These are phyloP conservation scores for Exaiptasia diaphana DNA, from an alignment of 64 coral and sea anemone species.

Conservation along the genomic window DNA sequence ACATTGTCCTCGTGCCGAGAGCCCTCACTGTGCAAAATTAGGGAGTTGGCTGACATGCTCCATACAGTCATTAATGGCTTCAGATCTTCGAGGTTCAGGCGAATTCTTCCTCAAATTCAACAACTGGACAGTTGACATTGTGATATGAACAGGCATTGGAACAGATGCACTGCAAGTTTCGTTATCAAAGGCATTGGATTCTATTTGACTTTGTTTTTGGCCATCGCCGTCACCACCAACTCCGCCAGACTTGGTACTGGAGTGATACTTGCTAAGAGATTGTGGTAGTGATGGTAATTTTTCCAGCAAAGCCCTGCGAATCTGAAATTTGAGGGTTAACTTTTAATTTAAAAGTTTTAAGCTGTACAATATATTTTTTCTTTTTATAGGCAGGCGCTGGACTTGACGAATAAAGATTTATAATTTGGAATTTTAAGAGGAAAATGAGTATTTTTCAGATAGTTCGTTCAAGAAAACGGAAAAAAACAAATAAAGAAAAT, in stretches of 20 bases:
- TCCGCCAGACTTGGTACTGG: not conserved
- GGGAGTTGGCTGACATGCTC: not conserved
- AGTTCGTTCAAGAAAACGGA: too few species aligned
- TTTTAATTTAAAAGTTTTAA: not conserved
- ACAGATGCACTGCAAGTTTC: not conserved
- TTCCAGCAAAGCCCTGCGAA: not conserved
- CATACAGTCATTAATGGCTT: slow-evolving; percentile 3
- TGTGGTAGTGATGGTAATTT: not conserved
- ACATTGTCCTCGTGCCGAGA: too few species aligned
- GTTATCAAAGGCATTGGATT: not conserved
- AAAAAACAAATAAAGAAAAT: too few species aligned
- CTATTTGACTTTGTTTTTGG: not conserved
- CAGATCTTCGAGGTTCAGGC: not conserved
- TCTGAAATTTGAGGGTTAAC: not conserved
- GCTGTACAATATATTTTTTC: too few species aligned
- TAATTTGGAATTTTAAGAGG: too few species aligned
- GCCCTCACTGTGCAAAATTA: not conserved
- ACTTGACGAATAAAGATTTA: too few species aligned
- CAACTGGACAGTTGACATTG: slow-evolving; percentile 7
- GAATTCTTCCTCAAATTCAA: not conserved
- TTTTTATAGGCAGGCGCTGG: too few species aligned
- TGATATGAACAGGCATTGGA: slow-evolving; percentile 12
- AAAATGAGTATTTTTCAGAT: too few species aligned
- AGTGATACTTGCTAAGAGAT: not conserved
- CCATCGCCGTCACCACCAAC: not conserved